Base-by-base conservation (phyloP, 2,888 invertebrate species). In the Synanthedon formicaeformis region DNA sequence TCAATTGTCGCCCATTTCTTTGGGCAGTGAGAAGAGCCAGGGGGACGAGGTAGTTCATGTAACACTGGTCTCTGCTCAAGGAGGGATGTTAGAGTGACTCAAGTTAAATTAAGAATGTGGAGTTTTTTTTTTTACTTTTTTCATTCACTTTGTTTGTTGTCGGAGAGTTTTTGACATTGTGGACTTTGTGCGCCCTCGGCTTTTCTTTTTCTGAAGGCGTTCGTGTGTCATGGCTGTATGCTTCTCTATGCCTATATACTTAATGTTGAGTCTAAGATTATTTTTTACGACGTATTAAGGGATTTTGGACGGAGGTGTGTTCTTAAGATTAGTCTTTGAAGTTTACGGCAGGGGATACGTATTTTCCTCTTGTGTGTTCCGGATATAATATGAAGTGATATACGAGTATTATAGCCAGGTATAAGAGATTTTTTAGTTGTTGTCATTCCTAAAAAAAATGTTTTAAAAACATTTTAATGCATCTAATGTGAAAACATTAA, bases 61-160 rank as follows among this genome's bases (percentile, higher is more conserved):
- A 58, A 60, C 51, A 55, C 52, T 66, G 71, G 84, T 60, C 61
- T 41, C 52, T 60, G 58, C 64, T 73, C 71, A 72, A 81, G 77
- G 77, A 73, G 81, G 80, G 82, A 81, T 79, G 83, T 81, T 81
- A 81, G 78, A 84, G 81, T 80, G 84, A 83, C 84, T 86, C 84
- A 86, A 86, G 86, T 86, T 87, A 86, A 86, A 87, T 87, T 87
- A 87, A 87, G 87, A 87, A 87, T 87, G 84, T 86, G 83, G 79
- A 84, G 79, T 76, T 81, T 67, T 73, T 78, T 16, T 75, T 76
- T 75, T 75, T 69, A 69, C 67, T 67, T 69, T 72, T 73, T 68
- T 65, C 64, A 64, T 69, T 71, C 73, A 77, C 78, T 81, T 80
- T 84, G 85, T 85, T 86, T 86, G 85, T 86, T 78, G 83, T 80